These are phyloP conservation scores for Plagiodera versicolora DNA, from an alignment of 2,888 invertebrate genomes.

Conservation along the genomic window DNA sequence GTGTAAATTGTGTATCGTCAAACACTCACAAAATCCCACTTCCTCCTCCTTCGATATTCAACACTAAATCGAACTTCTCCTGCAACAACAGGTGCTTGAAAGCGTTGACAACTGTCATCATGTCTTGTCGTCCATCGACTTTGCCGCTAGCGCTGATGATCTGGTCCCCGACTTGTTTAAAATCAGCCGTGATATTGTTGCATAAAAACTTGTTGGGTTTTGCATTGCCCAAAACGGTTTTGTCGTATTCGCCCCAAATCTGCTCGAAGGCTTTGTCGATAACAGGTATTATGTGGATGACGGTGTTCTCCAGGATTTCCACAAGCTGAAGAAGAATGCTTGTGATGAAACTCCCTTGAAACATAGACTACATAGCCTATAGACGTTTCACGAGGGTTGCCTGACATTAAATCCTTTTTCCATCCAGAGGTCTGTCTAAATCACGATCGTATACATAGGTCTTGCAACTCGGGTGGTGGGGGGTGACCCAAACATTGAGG, in stretches of 20 bases:
- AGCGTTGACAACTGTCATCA: constrained; percentile 59
- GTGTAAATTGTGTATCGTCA: constrained; percentile 4
- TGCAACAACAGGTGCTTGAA: constrained; percentile 67
- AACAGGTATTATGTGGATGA: constrained; percentile 79
- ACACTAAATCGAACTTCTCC: constrained; percentile 70
- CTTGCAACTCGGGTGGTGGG: too few relatives aligned
- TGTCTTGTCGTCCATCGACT: constrained; percentile 51
- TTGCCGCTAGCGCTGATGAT: constrained; percentile 58
- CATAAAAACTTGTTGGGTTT: constrained; percentile 45
- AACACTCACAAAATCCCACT: constrained; percentile 60
- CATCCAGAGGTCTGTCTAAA: too few relatives aligned
- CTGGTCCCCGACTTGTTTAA: constrained; percentile 68
- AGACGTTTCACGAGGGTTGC: too few relatives aligned
- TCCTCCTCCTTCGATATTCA: constrained; percentile 76
- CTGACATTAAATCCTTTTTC: too few relatives aligned
- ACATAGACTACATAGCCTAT: too few relatives aligned
- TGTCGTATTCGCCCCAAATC: constrained; percentile 52
- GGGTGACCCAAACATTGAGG: too few relatives aligned
- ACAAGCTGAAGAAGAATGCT: constrained; percentile 54
- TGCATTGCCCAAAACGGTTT: constrained; percentile 44
- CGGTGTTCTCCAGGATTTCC: constrained; percentile 68
- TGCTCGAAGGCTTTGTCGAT: constrained; percentile 62
- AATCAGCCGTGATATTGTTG: constrained; percentile 53
- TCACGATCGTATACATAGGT: too few relatives aligned
- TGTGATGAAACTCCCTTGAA: too few relatives aligned